Percentiles rank a stretch among this genome's conserved stretches.
These are phyloP conservation scores for Lacanobia oleracea DNA, from an alignment of 2,888 invertebrate species.

Conservation along the genomic window DNA sequence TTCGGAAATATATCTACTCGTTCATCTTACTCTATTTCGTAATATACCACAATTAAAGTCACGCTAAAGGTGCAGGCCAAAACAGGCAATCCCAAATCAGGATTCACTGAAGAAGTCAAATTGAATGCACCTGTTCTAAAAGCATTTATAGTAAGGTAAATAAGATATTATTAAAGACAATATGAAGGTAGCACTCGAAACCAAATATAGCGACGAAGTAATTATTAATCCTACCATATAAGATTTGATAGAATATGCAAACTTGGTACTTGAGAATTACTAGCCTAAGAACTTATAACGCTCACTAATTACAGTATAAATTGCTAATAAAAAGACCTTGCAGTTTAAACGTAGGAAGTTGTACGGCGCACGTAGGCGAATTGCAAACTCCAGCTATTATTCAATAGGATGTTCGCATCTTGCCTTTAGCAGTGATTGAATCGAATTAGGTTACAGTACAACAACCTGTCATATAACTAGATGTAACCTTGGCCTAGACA, in stretches of 20 bases:
- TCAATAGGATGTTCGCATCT: slow-evolving; percentile 59
- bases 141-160: slow-evolving; percentile 34
- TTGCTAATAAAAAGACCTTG: slow-evolving; percentile 55
- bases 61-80: not conserved
- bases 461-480: slow-evolving; percentile 51
- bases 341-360: slow-evolving; percentile 66
- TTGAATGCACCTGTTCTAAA: slow-evolving; percentile 21
- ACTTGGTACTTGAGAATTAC: slow-evolving; percentile 39
- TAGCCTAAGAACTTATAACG: slow-evolving; percentile 31
- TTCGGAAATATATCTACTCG: slow-evolving; percentile 26
- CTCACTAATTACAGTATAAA: slow-evolving; percentile 45
- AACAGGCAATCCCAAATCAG: not conserved
- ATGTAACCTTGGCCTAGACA: slow-evolving; percentile 68
- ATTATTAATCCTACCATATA: slow-evolving; percentile 44
- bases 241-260: slow-evolving; percentile 48
- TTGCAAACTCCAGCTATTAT: slow-evolving; percentile 64
- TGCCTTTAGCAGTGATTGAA: slow-evolving; percentile 53
- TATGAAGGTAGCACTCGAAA: slow-evolving; percentile 30
- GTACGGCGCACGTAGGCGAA: slow-evolving; percentile 54
- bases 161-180: slow-evolving; percentile 27
- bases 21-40: slow-evolving; percentile 7
- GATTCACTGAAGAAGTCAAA: not conserved
- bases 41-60: not conserved
- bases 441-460: slow-evolving; percentile 54
- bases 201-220: slow-evolving; percentile 37